Percentiles rank a stretch among this genome's conserved stretches.
These are phyloP conservation scores for Leptothorax acervorum DNA, from an alignment of 2,888 invertebrate genomes.

Conservation along the genomic window DNA sequence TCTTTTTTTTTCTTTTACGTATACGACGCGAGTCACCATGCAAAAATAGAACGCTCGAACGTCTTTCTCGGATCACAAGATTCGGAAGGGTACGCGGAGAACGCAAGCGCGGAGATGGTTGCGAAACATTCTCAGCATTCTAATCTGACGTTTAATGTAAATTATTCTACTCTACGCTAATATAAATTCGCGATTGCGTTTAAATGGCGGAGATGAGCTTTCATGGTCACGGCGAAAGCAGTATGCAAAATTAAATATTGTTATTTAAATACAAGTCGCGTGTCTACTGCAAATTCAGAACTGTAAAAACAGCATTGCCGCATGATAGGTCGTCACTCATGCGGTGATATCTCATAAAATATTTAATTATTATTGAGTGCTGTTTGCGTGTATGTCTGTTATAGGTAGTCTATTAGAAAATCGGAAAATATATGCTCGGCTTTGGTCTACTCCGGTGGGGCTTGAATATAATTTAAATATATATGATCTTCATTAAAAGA, in stretches of 20 bases:
- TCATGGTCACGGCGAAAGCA: neutral
- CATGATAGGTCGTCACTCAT: neutral
- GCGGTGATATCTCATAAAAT: slow-evolving; percentile 14
- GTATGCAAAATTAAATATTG: slow-evolving; percentile 18
- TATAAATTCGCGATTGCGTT: neutral
- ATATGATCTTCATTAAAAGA: neutral
- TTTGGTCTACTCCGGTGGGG: neutral
- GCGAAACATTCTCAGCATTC: neutral
- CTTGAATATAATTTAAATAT: neutral
- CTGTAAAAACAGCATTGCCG: neutral
- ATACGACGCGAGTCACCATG: neutral
- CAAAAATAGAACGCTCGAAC: neutral
- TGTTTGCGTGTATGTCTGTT: neutral
- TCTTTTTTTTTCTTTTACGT: neutral
- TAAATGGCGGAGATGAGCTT: neutral
- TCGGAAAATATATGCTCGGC: neutral
- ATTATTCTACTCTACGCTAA: neutral
- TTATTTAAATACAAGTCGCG: slow-evolving; percentile 35
- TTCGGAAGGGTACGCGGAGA: neutral
- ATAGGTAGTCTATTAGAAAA: neutral
- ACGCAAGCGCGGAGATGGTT: neutral
- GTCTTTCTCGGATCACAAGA: neutral
- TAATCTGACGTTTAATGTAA: neutral
- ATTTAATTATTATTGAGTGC: slow-evolving; percentile 19
- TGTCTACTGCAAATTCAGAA: slow-evolving; percentile 11